These are phyloP conservation scores for Platerodrilus igneus DNA, from an alignment of 2,888 invertebrate species.

Conservation along the genomic window DNA sequence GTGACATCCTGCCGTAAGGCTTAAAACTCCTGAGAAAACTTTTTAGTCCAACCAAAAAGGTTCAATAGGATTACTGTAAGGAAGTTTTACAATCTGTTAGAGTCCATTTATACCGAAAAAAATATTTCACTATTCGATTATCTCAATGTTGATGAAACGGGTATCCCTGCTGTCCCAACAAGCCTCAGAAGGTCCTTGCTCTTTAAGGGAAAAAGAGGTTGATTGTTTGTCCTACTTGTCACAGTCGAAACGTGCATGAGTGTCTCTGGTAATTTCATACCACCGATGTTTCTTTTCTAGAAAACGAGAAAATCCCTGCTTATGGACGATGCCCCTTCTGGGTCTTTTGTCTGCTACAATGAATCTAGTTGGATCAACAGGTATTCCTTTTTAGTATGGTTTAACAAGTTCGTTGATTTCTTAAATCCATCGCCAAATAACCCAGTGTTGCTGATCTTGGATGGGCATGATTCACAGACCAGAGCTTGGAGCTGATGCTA, in stretches of 20 bases:
- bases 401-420: conserved; percentile 21
- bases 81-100: neutral
- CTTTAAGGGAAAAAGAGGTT: conserved; percentile 3
- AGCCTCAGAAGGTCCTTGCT: conserved; percentile 6
- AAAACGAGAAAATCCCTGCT: conserved; percentile 14
- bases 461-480: conserved; percentile 1
- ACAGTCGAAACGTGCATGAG: conserved; percentile 12
- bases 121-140: neutral
- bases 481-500: conserved; percentile 1
- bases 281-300: conserved; percentile 11
- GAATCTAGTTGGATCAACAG: conserved; percentile 22
- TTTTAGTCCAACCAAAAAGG: neutral
- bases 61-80: neutral
- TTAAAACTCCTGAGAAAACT: neutral
- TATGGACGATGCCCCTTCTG: conserved; percentile 19
- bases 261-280: conserved; percentile 5
- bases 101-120: neutral
- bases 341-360: conserved; percentile 16
- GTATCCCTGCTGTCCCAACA: conserved; percentile 1
- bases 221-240: conserved; percentile 1
- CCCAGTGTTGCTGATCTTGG: conserved; percentile 1
- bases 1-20: neutral
- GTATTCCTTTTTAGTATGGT: conserved; percentile 19
- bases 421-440: neutral
- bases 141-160: conserved; percentile 7